Evolutionary conservation across 1,140 invertebrate species (phyloP).

Genomic region (Tetraneura akinire): DNA sequence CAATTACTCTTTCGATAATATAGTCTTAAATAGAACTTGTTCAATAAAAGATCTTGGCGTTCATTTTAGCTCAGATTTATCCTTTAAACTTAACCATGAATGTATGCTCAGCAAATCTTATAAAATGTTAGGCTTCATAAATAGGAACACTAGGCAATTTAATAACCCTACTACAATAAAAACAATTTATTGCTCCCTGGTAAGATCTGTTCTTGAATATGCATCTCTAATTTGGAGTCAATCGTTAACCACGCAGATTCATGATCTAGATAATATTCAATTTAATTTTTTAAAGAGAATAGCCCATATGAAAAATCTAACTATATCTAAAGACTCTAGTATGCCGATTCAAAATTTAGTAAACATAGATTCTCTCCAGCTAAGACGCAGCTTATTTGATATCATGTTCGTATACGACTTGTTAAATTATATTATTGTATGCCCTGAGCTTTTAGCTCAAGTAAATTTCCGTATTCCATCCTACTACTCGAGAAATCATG

Average conservation of each 20-base stretch:
- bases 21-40: no score
- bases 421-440: neutral
- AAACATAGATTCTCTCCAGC: neutral
- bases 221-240: neutral
- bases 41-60: no score
- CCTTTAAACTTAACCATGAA: no score
- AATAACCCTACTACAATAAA: no score
- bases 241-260: neutral
- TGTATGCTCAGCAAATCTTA: no score
- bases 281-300: slow-evolving; percentile 4
- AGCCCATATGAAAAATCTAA: neutral
- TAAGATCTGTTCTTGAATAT: no score
- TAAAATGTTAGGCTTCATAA: no score
- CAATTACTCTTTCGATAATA: no score
- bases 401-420: neutral
- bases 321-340: neutral
- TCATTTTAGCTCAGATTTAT: no score
- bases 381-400: neutral
- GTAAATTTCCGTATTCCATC: neutral
- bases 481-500: neutral
- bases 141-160: no score
- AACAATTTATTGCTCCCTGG: no score
- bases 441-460: neutral
- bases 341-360: neutral
- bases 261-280: neutral